Base-by-base conservation (phyloP, 2,113 vertebrate species). In the Leptodactylus fuscus region DNA sequence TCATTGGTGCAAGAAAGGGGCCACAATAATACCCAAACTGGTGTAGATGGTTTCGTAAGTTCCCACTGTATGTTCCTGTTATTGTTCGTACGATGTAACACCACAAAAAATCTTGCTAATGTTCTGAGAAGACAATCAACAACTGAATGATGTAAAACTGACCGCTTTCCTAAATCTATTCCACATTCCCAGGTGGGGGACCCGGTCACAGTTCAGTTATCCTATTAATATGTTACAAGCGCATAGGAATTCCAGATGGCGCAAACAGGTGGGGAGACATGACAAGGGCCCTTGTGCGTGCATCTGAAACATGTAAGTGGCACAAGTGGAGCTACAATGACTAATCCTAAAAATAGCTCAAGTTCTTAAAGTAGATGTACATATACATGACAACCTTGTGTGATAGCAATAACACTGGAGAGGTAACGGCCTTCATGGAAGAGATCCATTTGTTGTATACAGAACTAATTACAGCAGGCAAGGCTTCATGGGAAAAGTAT, bases 281-380 rank as follows among this genome's bases (percentile, higher is more conserved):
- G 29, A 75, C 24, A 76, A 51, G 70, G 13, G 24, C 44, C 49
- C 48, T 77, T 77, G 75, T 77, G 27, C 49, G n/a, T 20, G 44
- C 1, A 7, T 51, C 46, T 32, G 32, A 51, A 48, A 76, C 73
- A 76, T 32, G 73, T n/a, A 55, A 55, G 48, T 29, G 15, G 29
- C 75, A 77, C 41, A 46, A 34, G 49, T 76, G 44, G 27, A 36
- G 75, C 24, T 74, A 48, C 44, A 15, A 75, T 34, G 29, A 29
- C 24, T 9, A 15, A 2, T 32, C 27, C 73, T 51, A 34, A 29
- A 75, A 76, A 76, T 51, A 76, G 44, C 15, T 22, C 1, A 11
- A 16, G 15, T 49, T 46, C 46, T 34, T 76, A 51, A 49, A 51
- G n/a, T 49, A 29, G 73, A 51, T 5, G 1, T 36, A n/a, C 12